These are phyloP conservation scores for Glomeris marginata DNA, from an alignment of 2,888 invertebrate species.

Conservation along the genomic window DNA sequence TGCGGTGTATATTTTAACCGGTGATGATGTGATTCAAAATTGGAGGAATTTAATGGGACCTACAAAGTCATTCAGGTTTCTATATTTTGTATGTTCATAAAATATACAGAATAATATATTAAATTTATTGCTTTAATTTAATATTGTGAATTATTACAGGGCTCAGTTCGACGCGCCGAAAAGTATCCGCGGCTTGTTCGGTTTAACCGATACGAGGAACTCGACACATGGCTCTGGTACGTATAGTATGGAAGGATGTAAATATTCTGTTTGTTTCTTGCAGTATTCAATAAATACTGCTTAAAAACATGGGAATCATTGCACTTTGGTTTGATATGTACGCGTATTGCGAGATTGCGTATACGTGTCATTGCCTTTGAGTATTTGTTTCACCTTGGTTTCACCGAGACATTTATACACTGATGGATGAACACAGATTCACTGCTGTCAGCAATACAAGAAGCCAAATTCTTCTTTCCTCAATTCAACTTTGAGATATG, in stretches of 20 bases:
- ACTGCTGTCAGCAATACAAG: conserved; percentile 50
- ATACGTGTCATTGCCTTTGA: too few species aligned
- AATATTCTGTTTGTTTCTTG: not conserved
- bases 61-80: conserved; percentile 48
- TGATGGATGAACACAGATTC: conserved; percentile 44
- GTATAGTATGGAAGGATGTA: not conserved
- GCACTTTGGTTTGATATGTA: too few species aligned
- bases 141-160: conserved; percentile 34
- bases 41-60: conserved; percentile 83
- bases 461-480: conserved; percentile 72
- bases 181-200: conserved; percentile 66
- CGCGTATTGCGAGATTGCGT: too few species aligned
- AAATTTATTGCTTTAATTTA: not conserved
- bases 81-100: not conserved
- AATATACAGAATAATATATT: not conserved
- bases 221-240: conserved; percentile 84
- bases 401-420: too few species aligned
- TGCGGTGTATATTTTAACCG: conserved; percentile 60
- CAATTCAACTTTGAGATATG: conserved; percentile 54
- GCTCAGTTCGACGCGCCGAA: conserved; percentile 62
- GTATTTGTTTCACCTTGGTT: too few species aligned
- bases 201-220: conserved; percentile 86
- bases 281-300: too few species aligned
- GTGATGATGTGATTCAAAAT: conserved; percentile 53
- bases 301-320: too few species aligned